Base-by-base conservation (phyloP, 2,888 invertebrate species). In the Cremastobaeus sp. region DNA sequence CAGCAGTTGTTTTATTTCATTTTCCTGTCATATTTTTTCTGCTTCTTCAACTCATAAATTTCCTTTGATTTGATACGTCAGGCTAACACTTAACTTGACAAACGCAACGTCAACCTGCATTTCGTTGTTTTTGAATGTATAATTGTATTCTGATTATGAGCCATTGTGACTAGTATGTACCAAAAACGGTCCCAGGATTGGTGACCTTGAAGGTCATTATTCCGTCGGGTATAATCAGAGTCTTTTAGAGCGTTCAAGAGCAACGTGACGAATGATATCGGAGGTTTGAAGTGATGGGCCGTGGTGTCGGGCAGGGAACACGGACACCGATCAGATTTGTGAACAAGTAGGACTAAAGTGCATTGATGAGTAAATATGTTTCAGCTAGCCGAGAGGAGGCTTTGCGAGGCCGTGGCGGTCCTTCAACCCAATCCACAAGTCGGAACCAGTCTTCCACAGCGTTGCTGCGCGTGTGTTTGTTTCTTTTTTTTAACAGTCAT, bases 391-490 rank as follows among this genome's bases (percentile, higher is more conserved):
- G 76, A 82, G 77, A 79, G 82, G 85, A 85, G 85, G 84, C 84
- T 85, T 85, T 86, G 85, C 84, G 86, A 86, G 86, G 85, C 83
- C 84, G 81, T 82, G 83, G 82, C 80, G 80, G 69, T 82, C 76
- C 81, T 76, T 78, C 39, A 65, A 74, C 78, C 81, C 80, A 52
- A 59, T 74, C 78, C 74, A 77, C 41, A 66, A 74, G 3, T 76
- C 65, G 70, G 76, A 57, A 70, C 37, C 48, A 79, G 80, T 77
- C 45, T 79, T 78, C 52, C 82, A 79, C 83, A 83, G 77, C 83
- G 83, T 83, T 82, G 57, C 21, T n/a, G n/a, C n/a, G n/a, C n/a
- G n/a, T n/a, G n/a, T n/a, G n/a, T n/a, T 20, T 6, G n/a, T 18
- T 45, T 1, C 6, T 35, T 32, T 47, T 37, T 57, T 30, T 25